Percentiles rank a stretch among this genome's conserved stretches.
phyloP scores from a whole-genome alignment of 1,140 invertebrate species.

The Drosophila seguyi region DNA sequence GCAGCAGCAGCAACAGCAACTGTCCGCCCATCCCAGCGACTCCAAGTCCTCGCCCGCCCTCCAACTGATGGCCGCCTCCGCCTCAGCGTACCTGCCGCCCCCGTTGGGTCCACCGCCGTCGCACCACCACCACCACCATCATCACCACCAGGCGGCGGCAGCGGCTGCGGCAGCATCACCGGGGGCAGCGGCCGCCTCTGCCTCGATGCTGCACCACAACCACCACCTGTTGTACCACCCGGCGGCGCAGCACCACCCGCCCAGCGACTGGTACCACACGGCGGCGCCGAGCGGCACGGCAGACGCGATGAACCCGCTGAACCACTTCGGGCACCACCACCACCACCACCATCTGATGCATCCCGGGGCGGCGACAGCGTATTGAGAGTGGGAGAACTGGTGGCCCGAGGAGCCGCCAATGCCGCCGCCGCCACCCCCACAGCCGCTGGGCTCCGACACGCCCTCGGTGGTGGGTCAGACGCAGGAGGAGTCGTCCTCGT shows the following conservation, averaged over 20 bases:
- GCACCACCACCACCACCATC: constrained; percentile 73
- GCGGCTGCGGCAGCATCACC: constrained; percentile 61
- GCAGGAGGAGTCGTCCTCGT: constrained; percentile 47
- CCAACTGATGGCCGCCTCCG: constrained; percentile 76
- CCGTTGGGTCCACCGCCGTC: constrained; percentile 79
- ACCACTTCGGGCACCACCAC: constrained; percentile 86
- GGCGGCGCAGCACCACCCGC: constrained; percentile 82
- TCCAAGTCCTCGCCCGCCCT: constrained; percentile 71
- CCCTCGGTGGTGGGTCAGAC: constrained; percentile 29
- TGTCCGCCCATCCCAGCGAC: constrained; percentile 48
- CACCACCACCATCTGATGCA: constrained; percentile 86
- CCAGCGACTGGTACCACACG: constrained; percentile 82
- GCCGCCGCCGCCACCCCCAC: constrained; percentile 27
- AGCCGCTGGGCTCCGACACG: constrained; percentile 19
- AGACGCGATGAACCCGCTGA: constrained; percentile 88
- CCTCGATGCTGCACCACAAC: constrained; percentile 82
- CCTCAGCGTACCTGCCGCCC: constrained; percentile 75
- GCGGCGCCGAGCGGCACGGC: constrained; percentile 86
- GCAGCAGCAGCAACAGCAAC: constrained; percentile 55
- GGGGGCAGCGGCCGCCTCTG: constrained; percentile 56
- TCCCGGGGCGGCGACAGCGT: constrained; percentile 86
- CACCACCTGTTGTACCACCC: constrained; percentile 84
- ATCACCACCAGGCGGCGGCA: constrained; percentile 68
- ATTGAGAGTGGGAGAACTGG: constrained; percentile 85
- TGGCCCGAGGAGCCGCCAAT: constrained; percentile 67